phyloP scores from a whole-genome alignment of 2,888 invertebrate genomes.

The Apoda limacodes region DNA sequence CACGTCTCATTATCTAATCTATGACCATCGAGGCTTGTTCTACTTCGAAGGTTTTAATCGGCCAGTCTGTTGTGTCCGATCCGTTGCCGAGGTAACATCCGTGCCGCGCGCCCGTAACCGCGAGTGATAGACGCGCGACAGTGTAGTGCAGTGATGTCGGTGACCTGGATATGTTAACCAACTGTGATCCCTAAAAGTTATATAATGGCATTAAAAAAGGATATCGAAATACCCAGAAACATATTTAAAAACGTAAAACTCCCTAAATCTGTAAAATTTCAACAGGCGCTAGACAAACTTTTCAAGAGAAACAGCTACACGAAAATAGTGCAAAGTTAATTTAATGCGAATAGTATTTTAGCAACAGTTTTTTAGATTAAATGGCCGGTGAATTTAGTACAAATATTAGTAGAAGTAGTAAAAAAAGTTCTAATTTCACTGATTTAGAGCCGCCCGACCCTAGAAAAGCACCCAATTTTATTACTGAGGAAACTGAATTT shows the following conservation, averaged over 20 bases:
- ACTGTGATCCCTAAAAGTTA: too few relatives aligned
- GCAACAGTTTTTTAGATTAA: slow-evolving; percentile 33
- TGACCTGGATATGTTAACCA: slow-evolving; percentile 49
- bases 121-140: slow-evolving; percentile 29
- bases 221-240: slow-evolving; percentile 52
- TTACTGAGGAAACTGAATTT: slow-evolving; percentile 51
- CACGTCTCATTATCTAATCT: slow-evolving; percentile 28
- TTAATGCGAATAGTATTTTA: slow-evolving; percentile 10
- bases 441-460: slow-evolving; percentile 38
- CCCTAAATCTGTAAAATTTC: slow-evolving; percentile 35
- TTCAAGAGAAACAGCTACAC: slow-evolving; percentile 61
- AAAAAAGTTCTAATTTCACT: slow-evolving; percentile 18
- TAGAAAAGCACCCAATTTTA: slow-evolving; percentile 43
- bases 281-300: slow-evolving; percentile 52
- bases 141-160: slow-evolving; percentile 36
- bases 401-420: slow-evolving; percentile 47
- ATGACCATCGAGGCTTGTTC: slow-evolving; percentile 35
- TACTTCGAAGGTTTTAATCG: slow-evolving; percentile 35
- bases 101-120: slow-evolving; percentile 25
- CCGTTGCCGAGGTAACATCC: slow-evolving; percentile 56
- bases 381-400: slow-evolving; percentile 60
- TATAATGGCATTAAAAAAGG: slow-evolving; percentile 63
- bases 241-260: slow-evolving; percentile 57
- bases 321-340: slow-evolving; percentile 62
- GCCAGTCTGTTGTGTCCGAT: slow-evolving; percentile 53